Base-by-base conservation (phyloP, 2,888 invertebrate genomes). In the Pristionchus fissidentatus region DNA sequence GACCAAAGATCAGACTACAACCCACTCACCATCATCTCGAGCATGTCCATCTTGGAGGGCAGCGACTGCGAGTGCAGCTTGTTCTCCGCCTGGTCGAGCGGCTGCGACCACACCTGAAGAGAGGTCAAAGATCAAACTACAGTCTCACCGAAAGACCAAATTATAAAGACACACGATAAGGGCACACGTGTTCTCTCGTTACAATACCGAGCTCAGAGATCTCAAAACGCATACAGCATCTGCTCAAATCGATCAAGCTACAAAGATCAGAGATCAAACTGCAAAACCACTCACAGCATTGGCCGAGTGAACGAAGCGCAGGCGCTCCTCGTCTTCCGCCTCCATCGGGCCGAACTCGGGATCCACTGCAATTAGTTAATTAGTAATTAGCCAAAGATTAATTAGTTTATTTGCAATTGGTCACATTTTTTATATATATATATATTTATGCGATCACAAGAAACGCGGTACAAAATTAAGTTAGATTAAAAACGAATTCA, bases 11-110 rank as follows among this genome's bases (percentile, higher is more conserved):
- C 62, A 55, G 55, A 55, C 55, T 55, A 55, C 55, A 55, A 77
- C 22, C 46, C 19, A 79, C 57, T 7, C 29, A 81, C 81, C 81
- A 97, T 97, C 90, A 97, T 62, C 66, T 84, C 83, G 43, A 85
- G 49, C 46, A 85, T 77, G 32, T 55, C 62, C 15, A 8, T 26
- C 73, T 73, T 73, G 29, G 49, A n/a, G 19, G 83, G 83, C n/a
- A 38, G n/a, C 1, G 10, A 35, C 70, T 73, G 49, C 55, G 22
- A 7, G 55, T 83, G 83, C 55, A 73, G 75, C 49, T 35, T 26
- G 35, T 19, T 46, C 22, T 75, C 83, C 3, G 46, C 73, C 0
- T 13, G n/a, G 10, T n/a, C 38, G 22, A 83, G 55, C 19, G 52
- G 55, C 19, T 55, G 5, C 41, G 35, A n/a, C 83, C 83, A 83